A percentile compares a stretch with the other conserved stretches of the same genome.
phyloP scores from a whole-genome alignment of 2,888 invertebrate genomes.

The Drosophila parthenogenetica region DNA sequence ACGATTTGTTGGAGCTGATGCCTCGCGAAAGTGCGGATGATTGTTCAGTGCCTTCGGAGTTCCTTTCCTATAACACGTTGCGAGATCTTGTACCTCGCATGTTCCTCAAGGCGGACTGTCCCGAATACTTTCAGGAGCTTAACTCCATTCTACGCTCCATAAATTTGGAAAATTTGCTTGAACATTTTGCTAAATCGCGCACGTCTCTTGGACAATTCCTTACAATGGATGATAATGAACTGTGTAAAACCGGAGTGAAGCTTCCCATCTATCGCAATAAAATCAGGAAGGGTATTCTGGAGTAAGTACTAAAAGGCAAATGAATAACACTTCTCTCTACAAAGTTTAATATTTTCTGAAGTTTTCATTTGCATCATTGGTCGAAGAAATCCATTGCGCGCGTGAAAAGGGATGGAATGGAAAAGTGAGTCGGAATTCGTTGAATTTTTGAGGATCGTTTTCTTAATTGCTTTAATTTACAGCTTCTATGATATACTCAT shows the following conservation, averaged over 20 bases:
- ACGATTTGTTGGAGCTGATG: conserved; percentile 81
- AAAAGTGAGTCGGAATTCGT: conserved; percentile 51
- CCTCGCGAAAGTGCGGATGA: conserved; percentile 62
- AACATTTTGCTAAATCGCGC: conserved; percentile 79
- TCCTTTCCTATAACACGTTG: conserved; percentile 78
- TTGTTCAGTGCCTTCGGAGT: conserved; percentile 80
- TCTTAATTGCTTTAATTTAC: conserved; percentile 2
- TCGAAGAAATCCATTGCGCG: conserved; percentile 79
- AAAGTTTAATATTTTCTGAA: conserved; percentile 30
- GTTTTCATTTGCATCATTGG: conserved; percentile 84
- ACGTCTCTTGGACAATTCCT: conserved; percentile 82
- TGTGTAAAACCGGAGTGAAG: conserved; percentile 78
- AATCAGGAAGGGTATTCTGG: conserved; percentile 81
- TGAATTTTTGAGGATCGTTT: neutral
- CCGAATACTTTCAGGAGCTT: conserved; percentile 84
- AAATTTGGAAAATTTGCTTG: conserved; percentile 68
- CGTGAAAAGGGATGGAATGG: conserved; percentile 61
- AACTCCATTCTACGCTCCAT: conserved; percentile 75
- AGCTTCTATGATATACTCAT: conserved; percentile 84
- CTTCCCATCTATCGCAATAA: conserved; percentile 81
- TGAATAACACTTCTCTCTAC: neutral
- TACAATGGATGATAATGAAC: conserved; percentile 73
- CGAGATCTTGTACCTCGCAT: conserved; percentile 83
- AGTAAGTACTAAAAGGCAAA: conserved; percentile 66
- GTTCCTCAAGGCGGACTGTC: conserved; percentile 82